Conservation (phyloP, 2,113 vertebrate species). For the Cyanoderma ruficeps region DNA sequence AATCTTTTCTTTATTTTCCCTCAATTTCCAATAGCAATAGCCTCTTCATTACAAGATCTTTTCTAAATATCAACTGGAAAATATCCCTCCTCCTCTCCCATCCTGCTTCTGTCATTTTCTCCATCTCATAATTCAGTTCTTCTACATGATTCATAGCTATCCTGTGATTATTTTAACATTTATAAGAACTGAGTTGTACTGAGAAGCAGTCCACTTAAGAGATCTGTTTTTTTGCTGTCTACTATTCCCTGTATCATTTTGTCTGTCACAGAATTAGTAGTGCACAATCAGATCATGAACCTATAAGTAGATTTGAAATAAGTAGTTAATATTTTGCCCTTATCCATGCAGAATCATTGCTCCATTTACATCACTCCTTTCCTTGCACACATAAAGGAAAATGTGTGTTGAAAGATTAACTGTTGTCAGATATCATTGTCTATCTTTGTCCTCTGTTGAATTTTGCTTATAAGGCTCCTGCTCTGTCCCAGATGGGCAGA, state of each 20-base stretch:
- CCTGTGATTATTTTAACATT: not conserved
- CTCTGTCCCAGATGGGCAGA: not conserved
- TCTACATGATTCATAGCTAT: not conserved
- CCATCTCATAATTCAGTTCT: not conserved
- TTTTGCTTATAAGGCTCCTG: not conserved
- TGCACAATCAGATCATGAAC: not conserved
- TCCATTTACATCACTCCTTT: not conserved
- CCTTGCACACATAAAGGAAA: not conserved
- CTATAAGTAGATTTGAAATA: not conserved
- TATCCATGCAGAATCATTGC: not conserved
- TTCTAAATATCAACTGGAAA: not conserved
- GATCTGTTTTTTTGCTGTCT: not conserved
- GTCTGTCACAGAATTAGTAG: not conserved
- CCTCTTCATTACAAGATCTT: not conserved
- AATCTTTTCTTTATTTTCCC: not conserved
- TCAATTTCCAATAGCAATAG: not conserved
- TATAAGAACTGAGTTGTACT: not conserved
- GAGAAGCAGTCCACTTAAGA: not conserved
- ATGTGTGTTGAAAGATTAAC: not conserved
- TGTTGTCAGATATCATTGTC: not conserved
- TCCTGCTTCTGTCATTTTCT: not conserved
- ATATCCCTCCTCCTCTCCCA: not conserved
- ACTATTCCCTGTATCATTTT: not conserved
- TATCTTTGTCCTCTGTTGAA: not conserved
- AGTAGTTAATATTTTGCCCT: not conserved